phyloP scores from a whole-genome alignment of 2,797 vertebrate species.

The Manis crassicaudata region DNA sequence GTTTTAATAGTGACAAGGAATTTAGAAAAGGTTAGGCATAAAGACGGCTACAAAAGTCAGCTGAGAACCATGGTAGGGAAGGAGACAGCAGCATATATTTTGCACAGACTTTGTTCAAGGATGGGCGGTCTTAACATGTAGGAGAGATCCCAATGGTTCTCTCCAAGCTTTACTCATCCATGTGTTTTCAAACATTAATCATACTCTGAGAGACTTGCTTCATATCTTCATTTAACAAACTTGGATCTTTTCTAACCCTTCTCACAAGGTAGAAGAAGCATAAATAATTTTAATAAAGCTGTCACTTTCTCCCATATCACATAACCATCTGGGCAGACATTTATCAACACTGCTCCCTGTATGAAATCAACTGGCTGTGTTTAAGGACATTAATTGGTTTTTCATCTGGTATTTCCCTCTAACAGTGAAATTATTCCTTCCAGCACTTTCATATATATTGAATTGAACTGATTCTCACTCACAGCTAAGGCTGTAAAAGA shows the following conservation, averaged over 20 bases:
- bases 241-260: not conserved
- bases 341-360: not conserved
- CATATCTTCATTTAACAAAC: not conserved
- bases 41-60: not conserved
- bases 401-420: not conserved
- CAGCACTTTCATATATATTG: not conserved
- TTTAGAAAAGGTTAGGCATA: not conserved
- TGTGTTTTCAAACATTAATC: not conserved
- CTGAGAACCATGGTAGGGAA: not conserved
- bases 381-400: not conserved
- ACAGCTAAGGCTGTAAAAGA: not conserved
- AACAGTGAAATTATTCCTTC: not conserved
- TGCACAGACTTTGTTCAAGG: not conserved
- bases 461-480: not conserved
- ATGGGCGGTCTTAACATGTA: not conserved
- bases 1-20: not conserved
- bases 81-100: not conserved
- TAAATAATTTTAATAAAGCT: slow-evolving; percentile 13
- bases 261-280: not conserved
- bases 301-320: not conserved
- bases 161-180: not conserved
- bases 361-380: not conserved
- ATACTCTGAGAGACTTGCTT: not conserved
- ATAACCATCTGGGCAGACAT: not conserved
- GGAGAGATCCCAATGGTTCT: not conserved